A percentile compares a stretch with the other conserved stretches of the same genome.
phyloP scores from a whole-genome alignment of 2,113 vertebrate species.

The Mirza zaza region DNA sequence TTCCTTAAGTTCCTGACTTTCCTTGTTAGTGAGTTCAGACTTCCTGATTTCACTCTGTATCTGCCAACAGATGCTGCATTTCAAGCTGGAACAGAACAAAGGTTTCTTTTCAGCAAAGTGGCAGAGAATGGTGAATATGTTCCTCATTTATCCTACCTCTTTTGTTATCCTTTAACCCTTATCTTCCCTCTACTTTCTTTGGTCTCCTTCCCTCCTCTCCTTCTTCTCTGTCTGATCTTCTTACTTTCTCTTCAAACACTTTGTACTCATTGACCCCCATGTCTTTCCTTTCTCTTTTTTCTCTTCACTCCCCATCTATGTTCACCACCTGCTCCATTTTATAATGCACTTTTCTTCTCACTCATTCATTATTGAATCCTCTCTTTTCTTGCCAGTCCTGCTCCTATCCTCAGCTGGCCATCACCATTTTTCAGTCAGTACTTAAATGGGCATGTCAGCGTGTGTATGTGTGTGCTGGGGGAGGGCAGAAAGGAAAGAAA shows the following conservation, averaged over 20 bases:
- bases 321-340: background rate
- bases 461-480: background rate
- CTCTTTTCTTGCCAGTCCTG: background rate
- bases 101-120: background rate
- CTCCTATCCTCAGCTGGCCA: background rate
- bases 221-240: background rate
- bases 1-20: background rate
- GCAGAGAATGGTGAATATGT: background rate
- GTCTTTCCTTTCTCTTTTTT: background rate
- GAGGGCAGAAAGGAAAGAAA: background rate
- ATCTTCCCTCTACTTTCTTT: background rate
- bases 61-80: background rate
- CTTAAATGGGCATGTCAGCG: background rate
- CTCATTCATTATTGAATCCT: background rate
- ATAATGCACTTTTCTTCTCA: background rate
- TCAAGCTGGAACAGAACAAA: conserved; percentile 15
- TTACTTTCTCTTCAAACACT: background rate
- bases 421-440: background rate
- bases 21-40: background rate
- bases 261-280: background rate
- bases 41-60: background rate
- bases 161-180: background rate
- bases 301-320: background rate
- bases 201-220: background rate
- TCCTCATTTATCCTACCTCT: background rate